Evolutionary conservation across 2,888 invertebrate genomes (phyloP).

Genomic region (Cheilosia pagana): DNA sequence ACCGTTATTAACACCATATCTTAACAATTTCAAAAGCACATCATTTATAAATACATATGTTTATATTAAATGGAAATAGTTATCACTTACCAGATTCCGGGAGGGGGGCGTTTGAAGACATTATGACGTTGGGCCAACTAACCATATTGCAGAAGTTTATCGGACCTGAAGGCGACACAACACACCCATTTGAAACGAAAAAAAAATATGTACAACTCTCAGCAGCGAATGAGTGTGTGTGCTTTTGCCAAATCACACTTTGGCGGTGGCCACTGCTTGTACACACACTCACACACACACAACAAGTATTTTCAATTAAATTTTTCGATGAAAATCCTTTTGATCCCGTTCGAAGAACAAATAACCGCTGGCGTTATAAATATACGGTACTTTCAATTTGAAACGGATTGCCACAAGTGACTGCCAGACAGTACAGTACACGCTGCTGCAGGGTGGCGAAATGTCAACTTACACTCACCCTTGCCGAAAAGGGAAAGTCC

Average conservation of each 20-base stretch:
- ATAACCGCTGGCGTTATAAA: conserved; percentile 69
- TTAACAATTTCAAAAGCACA: conserved; percentile 1
- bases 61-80: conserved; percentile 15
- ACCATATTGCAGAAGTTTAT: conserved; percentile 67
- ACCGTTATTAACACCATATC: not conserved
- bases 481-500: conserved; percentile 62
- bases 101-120: not conserved
- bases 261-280: conserved; percentile 33
- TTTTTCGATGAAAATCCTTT: conserved; percentile 73
- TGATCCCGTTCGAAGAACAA: conserved; percentile 72
- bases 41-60: conserved; percentile 22
- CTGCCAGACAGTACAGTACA: conserved; percentile 48
- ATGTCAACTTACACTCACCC: conserved; percentile 61
- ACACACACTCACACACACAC: conserved; percentile 39
- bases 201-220: conserved; percentile 42
- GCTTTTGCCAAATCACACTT: conserved; percentile 58
- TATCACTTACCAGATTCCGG: conserved; percentile 49
- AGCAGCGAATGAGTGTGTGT: conserved; percentile 20
- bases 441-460: conserved; percentile 56
- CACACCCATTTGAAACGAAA: conserved; percentile 61
- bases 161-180: conserved; percentile 50
- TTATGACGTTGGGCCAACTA: not conserved
- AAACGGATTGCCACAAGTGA: conserved; percentile 57
- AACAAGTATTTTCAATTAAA: conserved; percentile 70
- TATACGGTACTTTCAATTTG: conserved; percentile 55